These are phyloP conservation scores for Pherbina coryleti DNA, from an alignment of 2,888 invertebrate genomes.

Conservation along the genomic window DNA sequence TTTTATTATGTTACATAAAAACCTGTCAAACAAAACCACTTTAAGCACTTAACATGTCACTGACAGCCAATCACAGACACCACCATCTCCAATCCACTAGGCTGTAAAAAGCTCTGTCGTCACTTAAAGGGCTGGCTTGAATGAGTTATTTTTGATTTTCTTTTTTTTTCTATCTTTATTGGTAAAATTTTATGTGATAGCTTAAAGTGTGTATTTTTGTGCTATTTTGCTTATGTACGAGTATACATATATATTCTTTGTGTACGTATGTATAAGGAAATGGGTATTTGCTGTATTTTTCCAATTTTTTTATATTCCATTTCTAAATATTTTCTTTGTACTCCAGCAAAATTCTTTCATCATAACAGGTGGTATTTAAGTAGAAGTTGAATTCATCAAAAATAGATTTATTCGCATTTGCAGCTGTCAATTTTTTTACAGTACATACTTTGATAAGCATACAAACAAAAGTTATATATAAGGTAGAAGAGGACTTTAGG, in stretches of 20 bases:
- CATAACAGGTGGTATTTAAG: constrained; percentile 25
- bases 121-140: background rate
- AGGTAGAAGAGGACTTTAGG: too few species aligned
- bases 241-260: background rate
- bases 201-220: background rate
- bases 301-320: background rate
- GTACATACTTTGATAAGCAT: too few species aligned
- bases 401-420: too few species aligned
- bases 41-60: too few species aligned
- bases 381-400: background rate
- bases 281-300: background rate
- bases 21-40: too few species aligned
- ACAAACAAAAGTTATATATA: too few species aligned
- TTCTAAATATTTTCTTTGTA: background rate
- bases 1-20: too few species aligned
- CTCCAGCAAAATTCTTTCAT: background rate
- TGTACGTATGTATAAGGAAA: background rate
- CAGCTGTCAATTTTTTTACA: too few species aligned
- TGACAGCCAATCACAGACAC: too few species aligned
- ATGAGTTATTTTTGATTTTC: background rate
- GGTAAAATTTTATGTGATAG: background rate
- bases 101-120: background rate
- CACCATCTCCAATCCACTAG: too few species aligned
- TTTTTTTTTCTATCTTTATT: background rate
- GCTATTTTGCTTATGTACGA: background rate